Conservation (phyloP, 2,113 vertebrate species). For the Oreochromis spilurus region DNA sequence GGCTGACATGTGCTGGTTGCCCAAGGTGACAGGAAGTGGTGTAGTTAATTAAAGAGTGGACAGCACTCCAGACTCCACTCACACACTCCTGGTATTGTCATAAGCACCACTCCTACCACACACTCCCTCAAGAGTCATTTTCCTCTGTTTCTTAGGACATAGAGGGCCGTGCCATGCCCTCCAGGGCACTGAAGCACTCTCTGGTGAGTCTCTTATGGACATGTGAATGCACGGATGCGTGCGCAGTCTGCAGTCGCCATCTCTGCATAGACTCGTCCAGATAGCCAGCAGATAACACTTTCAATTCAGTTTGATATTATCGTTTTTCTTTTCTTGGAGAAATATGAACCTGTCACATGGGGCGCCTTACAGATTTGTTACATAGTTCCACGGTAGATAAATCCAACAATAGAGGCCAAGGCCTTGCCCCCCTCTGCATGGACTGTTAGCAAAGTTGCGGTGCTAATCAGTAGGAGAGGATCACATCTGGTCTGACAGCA, state of each 20-base stretch:
- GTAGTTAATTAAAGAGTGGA: slow-evolving; percentile 66
- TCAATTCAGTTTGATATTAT: slow-evolving; percentile 67
- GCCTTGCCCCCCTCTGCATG: slow-evolving; percentile 57
- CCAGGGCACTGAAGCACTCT: slow-evolving; percentile 5
- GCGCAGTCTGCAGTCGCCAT: neutral
- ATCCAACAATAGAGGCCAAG: slow-evolving; percentile 61
- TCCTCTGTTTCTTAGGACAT: slow-evolving; percentile 51
- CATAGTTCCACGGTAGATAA: slow-evolving; percentile 63
- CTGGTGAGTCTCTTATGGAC: neutral
- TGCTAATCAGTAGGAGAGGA: slow-evolving; percentile 60
- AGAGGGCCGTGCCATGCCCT: slow-evolving; percentile 11
- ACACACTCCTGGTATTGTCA: slow-evolving; percentile 59
- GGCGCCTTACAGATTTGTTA: slow-evolving; percentile 64
- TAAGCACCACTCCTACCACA: slow-evolving; percentile 58
- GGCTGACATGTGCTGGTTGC: slow-evolving; percentile 27
- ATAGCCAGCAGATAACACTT: slow-evolving; percentile 59
- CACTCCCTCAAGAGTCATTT: slow-evolving; percentile 63
- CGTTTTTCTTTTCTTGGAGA: slow-evolving; percentile 56
- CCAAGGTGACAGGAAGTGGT: slow-evolving; percentile 43
- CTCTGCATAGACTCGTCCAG: slow-evolving; percentile 47
- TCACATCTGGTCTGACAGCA: slow-evolving; percentile 71
- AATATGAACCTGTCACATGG: slow-evolving; percentile 66
- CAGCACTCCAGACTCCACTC: slow-evolving; percentile 57
- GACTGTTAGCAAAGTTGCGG: slow-evolving; percentile 35
- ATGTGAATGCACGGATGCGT: neutral